These are phyloP conservation scores for Macrobrachium rosenbergii DNA, from an alignment of 1,140 invertebrate genomes.

Conservation along the genomic window DNA sequence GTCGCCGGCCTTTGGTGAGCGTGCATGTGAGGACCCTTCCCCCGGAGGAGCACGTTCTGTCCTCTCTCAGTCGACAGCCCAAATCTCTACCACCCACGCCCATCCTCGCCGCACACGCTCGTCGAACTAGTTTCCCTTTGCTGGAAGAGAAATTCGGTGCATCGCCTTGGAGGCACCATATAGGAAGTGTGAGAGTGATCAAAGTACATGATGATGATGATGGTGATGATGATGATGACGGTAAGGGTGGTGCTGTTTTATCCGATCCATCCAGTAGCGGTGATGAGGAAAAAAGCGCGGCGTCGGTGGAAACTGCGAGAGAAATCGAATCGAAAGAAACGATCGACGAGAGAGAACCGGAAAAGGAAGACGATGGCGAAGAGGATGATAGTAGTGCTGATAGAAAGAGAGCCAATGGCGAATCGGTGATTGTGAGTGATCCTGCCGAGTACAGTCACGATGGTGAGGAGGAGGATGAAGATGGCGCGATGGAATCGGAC, in stretches of 20 bases:
- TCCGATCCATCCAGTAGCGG: constrained; percentile 3
- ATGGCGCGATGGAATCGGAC: neutral
- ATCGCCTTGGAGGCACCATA: neutral
- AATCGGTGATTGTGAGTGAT: neutral
- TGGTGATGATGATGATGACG: neutral
- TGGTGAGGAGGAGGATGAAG: neutral
- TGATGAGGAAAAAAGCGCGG: neutral
- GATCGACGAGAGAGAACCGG: neutral
- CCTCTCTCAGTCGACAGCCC: constrained; percentile 47
- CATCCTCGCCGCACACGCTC: constrained; percentile 17
- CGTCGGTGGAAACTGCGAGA: neutral
- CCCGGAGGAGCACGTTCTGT: constrained; percentile 41
- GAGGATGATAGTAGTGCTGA: neutral
- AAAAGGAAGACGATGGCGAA: neutral
- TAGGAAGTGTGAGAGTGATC: constrained; percentile 25
- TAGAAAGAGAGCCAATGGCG: neutral
- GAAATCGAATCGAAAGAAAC: no score
- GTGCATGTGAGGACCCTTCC: constrained; percentile 37
- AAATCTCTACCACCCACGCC: constrained; percentile 49
- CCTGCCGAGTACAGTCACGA: neutral
- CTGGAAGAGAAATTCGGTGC: neutral
- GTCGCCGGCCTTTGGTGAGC: constrained; percentile 37
- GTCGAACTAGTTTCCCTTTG: neutral
- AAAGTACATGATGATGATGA: constrained; percentile 6
- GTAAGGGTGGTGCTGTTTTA: neutral